Conservation (phyloP, 2,113 vertebrate genomes). For the Lagopus muta region DNA sequence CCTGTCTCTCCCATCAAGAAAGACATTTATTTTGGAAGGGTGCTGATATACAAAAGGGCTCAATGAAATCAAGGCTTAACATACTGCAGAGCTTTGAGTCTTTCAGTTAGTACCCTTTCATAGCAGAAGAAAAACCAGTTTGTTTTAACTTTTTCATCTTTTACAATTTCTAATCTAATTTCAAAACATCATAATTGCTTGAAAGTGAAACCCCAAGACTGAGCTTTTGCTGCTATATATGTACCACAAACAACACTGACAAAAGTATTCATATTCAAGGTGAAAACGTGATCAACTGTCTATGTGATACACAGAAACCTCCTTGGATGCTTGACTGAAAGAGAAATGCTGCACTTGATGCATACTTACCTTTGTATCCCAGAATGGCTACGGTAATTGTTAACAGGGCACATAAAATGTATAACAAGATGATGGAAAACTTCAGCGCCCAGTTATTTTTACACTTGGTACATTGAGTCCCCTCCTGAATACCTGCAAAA, state of each 20-base stretch:
- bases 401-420: slow-evolving; percentile 91
- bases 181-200: not conserved
- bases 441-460: slow-evolving; percentile 97
- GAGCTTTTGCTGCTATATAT: not conserved
- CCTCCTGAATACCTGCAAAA: slow-evolving; percentile 95
- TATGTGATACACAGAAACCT: not conserved
- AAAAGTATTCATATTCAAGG: not conserved
- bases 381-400: slow-evolving; percentile 94
- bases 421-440: slow-evolving; percentile 92
- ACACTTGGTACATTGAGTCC: slow-evolving; percentile 94
- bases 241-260: not conserved
- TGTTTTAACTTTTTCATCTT: not conserved
- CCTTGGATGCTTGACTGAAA: not conserved
- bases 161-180: not conserved
- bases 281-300: not conserved
- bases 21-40: not conserved
- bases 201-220: not conserved
- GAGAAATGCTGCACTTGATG: not conserved
- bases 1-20: not conserved
- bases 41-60: not conserved
- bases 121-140: not conserved
- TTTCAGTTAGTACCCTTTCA: not conserved
- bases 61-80: not conserved
- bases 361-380: slow-evolving; percentile 93
- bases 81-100: not conserved